Evolutionary conservation across 2,888 invertebrate species (phyloP), one percentile per base, ranked within the genome.

Genomic region (Agriotes lineatus): DNA sequence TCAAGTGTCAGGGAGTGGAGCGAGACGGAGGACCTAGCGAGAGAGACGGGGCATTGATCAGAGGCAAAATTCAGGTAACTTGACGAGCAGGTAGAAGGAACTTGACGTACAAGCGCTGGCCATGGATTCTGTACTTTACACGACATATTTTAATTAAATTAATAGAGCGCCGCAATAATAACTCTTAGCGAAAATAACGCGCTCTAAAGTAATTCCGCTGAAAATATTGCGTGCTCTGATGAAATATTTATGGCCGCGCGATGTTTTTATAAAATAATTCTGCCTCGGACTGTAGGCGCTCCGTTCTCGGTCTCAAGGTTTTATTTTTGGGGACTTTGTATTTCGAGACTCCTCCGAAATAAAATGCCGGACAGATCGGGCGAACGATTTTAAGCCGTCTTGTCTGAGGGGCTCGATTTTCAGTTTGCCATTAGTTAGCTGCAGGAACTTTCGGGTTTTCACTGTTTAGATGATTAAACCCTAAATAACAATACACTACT

Each of bases 1-100:
- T 83, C 84, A 84, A 83, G 82, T 83, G 83, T 82, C 83, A 81
- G 79, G 77, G 78, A 76, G 74, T 69, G 76, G 76, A 82, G 74
- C 76, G 79, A 79, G 80, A 80, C 71, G 72, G 72, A 37, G 44
- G 58, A 71, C 63, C 56, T 60, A 62, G 69, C 68, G 68, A 72
- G 75, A 74, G 78, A 77, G 75, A 74, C 70, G 72, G 72, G 66
- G 69, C 70, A 67, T 68, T 70, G 71, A 74, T 67, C 74, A 68
- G 77, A 77, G 78, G 78, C 77, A 78, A 77, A 78, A 79, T 79
- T 78, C 81, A 81, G 80, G 81, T 81, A 80, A 78, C 72, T 75
- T 75, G 76, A 73, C 74, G 75, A 74, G 74, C 71, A 71, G 71
- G 71, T 71, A 71, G 65, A 71, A 62, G 62, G 18, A 59, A 44